A percentile compares a stretch with the other conserved stretches of the same genome.
Evolutionary conservation across 2,888 invertebrate species (phyloP).

Genomic region (Deroplatys truncata): DNA sequence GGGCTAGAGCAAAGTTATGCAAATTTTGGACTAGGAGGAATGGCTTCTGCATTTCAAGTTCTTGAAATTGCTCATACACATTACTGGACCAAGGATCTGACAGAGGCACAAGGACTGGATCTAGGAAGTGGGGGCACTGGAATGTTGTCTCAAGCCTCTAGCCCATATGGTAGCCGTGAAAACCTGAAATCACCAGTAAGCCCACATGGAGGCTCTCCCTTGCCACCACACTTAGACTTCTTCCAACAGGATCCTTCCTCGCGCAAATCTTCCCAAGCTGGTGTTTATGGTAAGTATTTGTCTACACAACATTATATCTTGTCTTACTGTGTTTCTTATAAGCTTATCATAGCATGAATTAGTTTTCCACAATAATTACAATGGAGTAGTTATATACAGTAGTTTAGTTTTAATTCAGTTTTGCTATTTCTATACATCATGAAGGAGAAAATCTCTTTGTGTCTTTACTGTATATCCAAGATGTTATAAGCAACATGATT

Average conservation of each 20-base stretch:
- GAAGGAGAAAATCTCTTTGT: no score
- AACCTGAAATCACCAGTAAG: constrained; percentile 63
- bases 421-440: no score
- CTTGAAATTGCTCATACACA: constrained; percentile 99
- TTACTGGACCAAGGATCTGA: constrained; percentile 87
- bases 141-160: constrained; percentile 53
- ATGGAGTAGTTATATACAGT: constrained; percentile 19
- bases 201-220: constrained; percentile 48
- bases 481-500: no score
- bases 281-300: constrained; percentile 41
- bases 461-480: no score
- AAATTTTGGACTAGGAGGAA: constrained; percentile 93
- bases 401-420: no score
- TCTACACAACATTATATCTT: no score
- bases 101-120: constrained; percentile 46
- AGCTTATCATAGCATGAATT: neutral
- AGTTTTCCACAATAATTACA: neutral
- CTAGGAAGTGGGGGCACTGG: constrained; percentile 45
- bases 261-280: constrained; percentile 65
- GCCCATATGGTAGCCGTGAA: constrained; percentile 65
- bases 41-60: constrained; percentile 95
- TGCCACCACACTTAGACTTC: constrained; percentile 49
- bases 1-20: constrained; percentile 89
- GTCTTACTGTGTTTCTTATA: neutral
- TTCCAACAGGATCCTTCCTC: constrained; percentile 47